Conservation (phyloP, 2,113 vertebrate genomes). For the Enhydra lutris region DNA sequence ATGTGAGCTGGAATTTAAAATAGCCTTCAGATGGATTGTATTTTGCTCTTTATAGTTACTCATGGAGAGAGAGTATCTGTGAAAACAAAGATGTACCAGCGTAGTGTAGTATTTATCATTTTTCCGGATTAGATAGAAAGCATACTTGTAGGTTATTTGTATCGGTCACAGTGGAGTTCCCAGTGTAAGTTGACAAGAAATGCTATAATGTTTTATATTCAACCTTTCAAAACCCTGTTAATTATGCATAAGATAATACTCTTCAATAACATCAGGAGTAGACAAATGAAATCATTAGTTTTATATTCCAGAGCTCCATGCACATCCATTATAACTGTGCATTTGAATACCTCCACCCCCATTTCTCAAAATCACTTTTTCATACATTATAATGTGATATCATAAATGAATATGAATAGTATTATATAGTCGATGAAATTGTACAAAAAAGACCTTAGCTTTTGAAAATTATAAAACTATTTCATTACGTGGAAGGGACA, state of each 20-base stretch:
- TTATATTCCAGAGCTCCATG: constrained; percentile 23
- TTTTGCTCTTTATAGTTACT: constrained; percentile 26
- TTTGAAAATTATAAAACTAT: constrained; percentile 5
- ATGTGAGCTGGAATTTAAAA: constrained; percentile 22
- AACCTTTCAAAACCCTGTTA: constrained; percentile 62
- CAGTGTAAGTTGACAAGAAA: constrained; percentile 58
- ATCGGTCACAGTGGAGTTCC: constrained; percentile 20
- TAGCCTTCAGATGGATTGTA: neutral
- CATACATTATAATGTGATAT: constrained; percentile 28
- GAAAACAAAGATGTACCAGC: constrained; percentile 26
- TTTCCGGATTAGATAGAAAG: constrained; percentile 18
- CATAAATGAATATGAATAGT: constrained; percentile 27
- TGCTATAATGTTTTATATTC: constrained; percentile 34
- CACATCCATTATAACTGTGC: neutral
- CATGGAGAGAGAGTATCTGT: neutral
- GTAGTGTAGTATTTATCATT: neutral
- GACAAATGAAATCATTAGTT: constrained; percentile 64
- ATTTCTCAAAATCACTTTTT: constrained; percentile 50
- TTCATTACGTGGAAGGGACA: neutral
- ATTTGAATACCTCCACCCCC: neutral
- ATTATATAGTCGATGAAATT: neutral
- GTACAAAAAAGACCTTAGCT: neutral
- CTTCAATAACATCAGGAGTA: constrained; percentile 44
- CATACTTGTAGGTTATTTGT: neutral
- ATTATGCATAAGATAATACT: constrained; percentile 63